Evolutionary conservation across 92 coral and sea anemone species (phyloP), one percentile per base, ranked within the genome.

Genomic region (Epizoanthus rinbou): DNA sequence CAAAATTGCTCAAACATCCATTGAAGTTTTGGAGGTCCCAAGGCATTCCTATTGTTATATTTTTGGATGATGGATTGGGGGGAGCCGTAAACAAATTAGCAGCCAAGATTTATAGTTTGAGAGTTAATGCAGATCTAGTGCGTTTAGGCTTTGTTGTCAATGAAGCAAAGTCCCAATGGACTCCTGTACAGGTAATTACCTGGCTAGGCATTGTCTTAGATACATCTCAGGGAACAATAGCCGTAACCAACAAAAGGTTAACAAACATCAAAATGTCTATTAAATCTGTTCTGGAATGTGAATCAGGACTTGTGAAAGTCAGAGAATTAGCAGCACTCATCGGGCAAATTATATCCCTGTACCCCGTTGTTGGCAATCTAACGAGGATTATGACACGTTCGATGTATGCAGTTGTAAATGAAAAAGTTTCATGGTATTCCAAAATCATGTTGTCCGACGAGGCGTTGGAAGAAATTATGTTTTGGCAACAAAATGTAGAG

Each of bases 81-180:
- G 69, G 43, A 76, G 82, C 65, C 11, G 47, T 8, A 11, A 56
- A 16, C 21, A 17, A 18, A 24, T 24, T 57, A n/a, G 3, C 65
- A 76, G 71, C 82, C 11, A 76, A 53, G 67, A 23, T 57, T 24
- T 18, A 76, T 57, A 76, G 82, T 50, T 57, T 86, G 14, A 74
- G 69, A 70, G 70, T 83, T 7, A 86, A 83, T 37, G 84, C 86
- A 17, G 88, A 90, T 79, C 31, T 90, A 39, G 47, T 83, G n/a
- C 80, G 68, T 47, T 90, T 84, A 6, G 93, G 93, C n/a, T 84
- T 90, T 84, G 80, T 87, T 28, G 76, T 87, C 31, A 90, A 90
- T 45, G 90, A 90, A 47, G 66, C 18, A 8, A 90, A 90, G 69
- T 79, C 75, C 79, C 80, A 72, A 37, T 89, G 92, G 89, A 79